phyloP scores from a whole-genome alignment of 30 jellyfish, hydroid and myxozoan species.

The Turritopsis dohrnii region DNA sequence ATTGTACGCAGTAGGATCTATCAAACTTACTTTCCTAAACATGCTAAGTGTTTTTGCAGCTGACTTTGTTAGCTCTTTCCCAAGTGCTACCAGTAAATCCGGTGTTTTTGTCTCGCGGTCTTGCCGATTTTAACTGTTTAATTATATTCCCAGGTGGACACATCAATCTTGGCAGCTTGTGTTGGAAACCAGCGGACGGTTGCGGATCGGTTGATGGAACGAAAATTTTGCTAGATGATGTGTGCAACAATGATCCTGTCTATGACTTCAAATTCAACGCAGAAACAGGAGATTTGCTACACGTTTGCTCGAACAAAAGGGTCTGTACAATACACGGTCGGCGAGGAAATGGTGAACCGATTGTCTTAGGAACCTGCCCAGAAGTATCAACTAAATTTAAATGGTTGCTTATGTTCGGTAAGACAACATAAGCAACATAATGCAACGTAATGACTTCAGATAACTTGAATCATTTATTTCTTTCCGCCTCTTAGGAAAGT shows the following conservation, averaged over 20 bases:
- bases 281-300: not conserved
- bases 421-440: not conserved
- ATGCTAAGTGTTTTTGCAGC: too few relatives aligned
- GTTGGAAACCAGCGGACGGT: constrained; percentile 7
- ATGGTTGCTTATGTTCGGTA: constrained; percentile 6
- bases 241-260: not conserved
- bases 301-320: not conserved
- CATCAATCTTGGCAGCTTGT: not conserved
- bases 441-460: not conserved
- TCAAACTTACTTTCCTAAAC: too few relatives aligned
- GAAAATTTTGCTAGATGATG: not conserved
- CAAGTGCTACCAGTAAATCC: too few relatives aligned
- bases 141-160: too few relatives aligned
- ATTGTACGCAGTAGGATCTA: too few relatives aligned
- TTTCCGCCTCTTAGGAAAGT: not conserved
- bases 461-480: not conserved
- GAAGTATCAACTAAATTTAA: not conserved
- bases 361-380: constrained; percentile 7
- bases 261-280: not conserved
- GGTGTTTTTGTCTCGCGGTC: too few relatives aligned
- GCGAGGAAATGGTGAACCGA: not conserved
- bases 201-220: not conserved
- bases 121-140: too few relatives aligned
- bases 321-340: not conserved
- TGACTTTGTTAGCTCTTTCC: too few relatives aligned